Conservation (phyloP, 1,140 invertebrate genomes). For the Maniola jurtina region DNA sequence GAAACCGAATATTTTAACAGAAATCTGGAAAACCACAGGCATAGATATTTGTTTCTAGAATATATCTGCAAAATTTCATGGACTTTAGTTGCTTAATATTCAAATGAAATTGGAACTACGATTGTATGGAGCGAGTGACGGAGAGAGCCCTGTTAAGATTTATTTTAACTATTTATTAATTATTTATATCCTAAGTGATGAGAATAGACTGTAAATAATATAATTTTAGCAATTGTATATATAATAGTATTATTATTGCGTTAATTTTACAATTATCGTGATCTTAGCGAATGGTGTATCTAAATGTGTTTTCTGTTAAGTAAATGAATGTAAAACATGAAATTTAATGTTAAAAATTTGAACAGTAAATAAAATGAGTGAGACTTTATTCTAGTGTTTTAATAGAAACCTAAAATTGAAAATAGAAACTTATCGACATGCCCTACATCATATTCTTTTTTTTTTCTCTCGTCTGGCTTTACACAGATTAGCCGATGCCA, state of each 20-base stretch:
- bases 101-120: too few species aligned
- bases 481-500: too few species aligned
- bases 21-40: too few species aligned
- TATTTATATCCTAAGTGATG: constrained; percentile 8
- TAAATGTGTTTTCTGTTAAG: constrained; percentile 32
- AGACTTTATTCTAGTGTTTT: constrained; percentile 23
- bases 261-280: constrained; percentile 57
- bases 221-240: constrained; percentile 63
- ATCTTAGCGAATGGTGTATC: constrained; percentile 50
- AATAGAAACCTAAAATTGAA: constrained; percentile 10
- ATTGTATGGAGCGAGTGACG: too few species aligned
- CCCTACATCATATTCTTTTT: too few species aligned
- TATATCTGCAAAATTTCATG: too few species aligned
- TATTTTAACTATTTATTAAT: constrained; percentile 23
- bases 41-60: too few species aligned
- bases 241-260: constrained; percentile 30
- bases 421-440: too few species aligned
- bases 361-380: constrained; percentile 31
- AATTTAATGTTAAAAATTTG: constrained; percentile 26
- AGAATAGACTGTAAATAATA: constrained; percentile 53
- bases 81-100: too few species aligned
- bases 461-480: too few species aligned
- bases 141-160: too few species aligned
- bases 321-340: constrained; percentile 14
- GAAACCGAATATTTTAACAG: too few species aligned